Evolutionary conservation across 2,113 vertebrate genomes (phyloP).

Genomic region (Pollimyrus isidori): DNA sequence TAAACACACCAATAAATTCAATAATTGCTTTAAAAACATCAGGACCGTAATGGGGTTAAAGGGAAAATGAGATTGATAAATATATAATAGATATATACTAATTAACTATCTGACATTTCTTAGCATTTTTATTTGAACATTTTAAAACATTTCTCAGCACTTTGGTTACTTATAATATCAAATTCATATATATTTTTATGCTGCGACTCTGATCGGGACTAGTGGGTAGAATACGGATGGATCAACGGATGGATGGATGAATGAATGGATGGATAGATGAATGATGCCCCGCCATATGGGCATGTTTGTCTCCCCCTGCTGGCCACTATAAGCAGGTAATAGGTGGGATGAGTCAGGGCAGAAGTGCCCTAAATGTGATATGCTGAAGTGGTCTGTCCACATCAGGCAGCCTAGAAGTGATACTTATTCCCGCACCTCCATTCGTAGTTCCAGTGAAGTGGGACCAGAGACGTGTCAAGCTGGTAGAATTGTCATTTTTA

Average conservation of each 20-base stretch:
- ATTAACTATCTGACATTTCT: not conserved
- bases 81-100: not conserved
- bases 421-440: not conserved
- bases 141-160: not conserved
- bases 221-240: not conserved
- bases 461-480: not conserved
- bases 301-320: not conserved
- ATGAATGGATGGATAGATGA: not conserved
- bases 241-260: not conserved
- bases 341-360: not conserved
- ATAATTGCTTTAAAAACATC: constrained; percentile 15
- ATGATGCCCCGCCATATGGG: not conserved
- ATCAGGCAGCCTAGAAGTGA: not conserved
- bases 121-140: not conserved
- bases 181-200: not conserved
- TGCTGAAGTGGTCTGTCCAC: not conserved
- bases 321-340: not conserved
- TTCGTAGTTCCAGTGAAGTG: not conserved
- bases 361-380: not conserved
- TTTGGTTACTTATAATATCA: not conserved
- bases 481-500: not conserved
- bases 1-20: constrained; percentile 15
- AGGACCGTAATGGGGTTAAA: not conserved
- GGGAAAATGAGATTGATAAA: not conserved
- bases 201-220: not conserved